Percentiles rank a stretch among this genome's conserved stretches.
phyloP scores from a whole-genome alignment of 1,140 invertebrate species.

The Brachionus koreanus region DNA sequence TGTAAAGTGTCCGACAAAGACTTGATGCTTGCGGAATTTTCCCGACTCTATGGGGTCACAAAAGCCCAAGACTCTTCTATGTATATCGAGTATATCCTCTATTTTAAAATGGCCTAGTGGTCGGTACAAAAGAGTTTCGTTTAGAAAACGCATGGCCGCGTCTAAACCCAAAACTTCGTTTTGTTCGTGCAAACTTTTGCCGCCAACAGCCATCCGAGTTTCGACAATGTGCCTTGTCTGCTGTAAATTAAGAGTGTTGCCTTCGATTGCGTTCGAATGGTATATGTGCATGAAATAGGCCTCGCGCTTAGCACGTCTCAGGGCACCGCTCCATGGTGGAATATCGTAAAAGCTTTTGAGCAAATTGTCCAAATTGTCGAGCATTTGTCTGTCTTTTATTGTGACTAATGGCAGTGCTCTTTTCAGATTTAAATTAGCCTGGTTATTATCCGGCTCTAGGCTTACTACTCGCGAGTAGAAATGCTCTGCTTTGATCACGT shows the following conservation, averaged over 20 bases:
- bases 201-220: conserved; percentile 82
- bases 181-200: conserved; percentile 90
- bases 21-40: conserved; percentile 61
- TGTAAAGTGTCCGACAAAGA: conserved; percentile 84
- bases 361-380: conserved; percentile 80
- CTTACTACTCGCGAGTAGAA: conserved; percentile 77
- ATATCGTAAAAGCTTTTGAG: conserved; percentile 73
- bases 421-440: conserved; percentile 65
- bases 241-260: conserved; percentile 89
- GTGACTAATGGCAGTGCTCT: conserved; percentile 82
- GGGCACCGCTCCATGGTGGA: conserved; percentile 68
- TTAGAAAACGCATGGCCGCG: conserved; percentile 89
- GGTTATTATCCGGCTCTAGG: conserved; percentile 74
- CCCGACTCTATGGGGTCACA: conserved; percentile 66
- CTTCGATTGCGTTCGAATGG: conserved; percentile 93
- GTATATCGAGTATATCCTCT: conserved; percentile 85
- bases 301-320: conserved; percentile 82
- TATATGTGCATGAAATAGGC: conserved; percentile 93
- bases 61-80: conserved; percentile 83
- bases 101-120: conserved; percentile 69
- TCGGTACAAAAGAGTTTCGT: conserved; percentile 71
- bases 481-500: conserved; percentile 83
- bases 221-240: conserved; percentile 87
- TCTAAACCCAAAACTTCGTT: conserved; percentile 78
- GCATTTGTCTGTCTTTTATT: conserved; percentile 74